phyloP scores from a whole-genome alignment of 2,797 vertebrate genomes.

The Delichon dasypus region DNA sequence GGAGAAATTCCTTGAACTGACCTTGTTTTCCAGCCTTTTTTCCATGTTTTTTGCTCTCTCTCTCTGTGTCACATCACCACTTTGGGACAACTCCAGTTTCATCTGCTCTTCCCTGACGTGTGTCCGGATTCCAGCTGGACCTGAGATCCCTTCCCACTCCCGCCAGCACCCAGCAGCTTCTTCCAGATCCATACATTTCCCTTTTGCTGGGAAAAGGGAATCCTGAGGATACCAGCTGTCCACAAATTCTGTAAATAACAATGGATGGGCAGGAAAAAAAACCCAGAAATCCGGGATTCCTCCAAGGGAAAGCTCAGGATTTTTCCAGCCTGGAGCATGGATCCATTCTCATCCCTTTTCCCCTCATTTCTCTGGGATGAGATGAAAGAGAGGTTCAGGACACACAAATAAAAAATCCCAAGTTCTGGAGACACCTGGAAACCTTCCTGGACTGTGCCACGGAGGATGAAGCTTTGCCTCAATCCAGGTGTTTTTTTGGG shows the following conservation, averaged over 20 bases:
- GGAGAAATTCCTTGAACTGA: background rate
- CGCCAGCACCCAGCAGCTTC: background rate
- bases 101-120: background rate
- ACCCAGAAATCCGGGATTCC: fast-evolving
- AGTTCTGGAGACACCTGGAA: background rate
- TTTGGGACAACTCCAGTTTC: background rate
- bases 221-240: background rate
- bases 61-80: background rate
- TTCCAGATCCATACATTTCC: background rate
- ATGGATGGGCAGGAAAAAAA: background rate
- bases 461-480: background rate
- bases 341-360: background rate
- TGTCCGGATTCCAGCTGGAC: background rate
- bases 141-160: background rate
- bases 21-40: background rate
- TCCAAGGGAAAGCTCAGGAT: background rate
- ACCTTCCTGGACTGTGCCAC: background rate
- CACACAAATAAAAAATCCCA: background rate
- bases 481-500: background rate
- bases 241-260: background rate
- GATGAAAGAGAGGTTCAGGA: background rate
- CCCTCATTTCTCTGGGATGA: fast-evolving
- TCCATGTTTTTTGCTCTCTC: background rate
- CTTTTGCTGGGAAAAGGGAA: background rate
- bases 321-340: background rate